Percentiles rank a stretch among this genome's conserved stretches.
Conservation (phyloP, 1,140 invertebrate genomes). For the Gonatopus flavifemur region DNA sequence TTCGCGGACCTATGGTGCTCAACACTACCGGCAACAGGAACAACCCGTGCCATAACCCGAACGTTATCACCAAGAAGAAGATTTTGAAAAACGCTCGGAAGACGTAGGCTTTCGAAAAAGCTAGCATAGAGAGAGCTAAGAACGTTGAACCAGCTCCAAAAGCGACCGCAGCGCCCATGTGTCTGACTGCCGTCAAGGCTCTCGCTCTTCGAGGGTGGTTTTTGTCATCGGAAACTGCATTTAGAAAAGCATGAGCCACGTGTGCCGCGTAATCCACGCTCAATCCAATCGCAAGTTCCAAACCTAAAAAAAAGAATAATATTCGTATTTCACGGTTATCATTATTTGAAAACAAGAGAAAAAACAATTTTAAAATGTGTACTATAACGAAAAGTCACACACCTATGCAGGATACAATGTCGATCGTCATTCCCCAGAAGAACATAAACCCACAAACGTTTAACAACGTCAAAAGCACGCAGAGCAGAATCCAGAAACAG, state of each 20-base stretch:
- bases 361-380: not conserved
- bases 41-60: slow-evolving; percentile 77
- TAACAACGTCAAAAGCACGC: slow-evolving; percentile 75
- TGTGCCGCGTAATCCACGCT: slow-evolving; percentile 89
- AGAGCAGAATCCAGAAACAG: slow-evolving; percentile 77
- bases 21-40: slow-evolving; percentile 75
- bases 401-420: slow-evolving; percentile 82
- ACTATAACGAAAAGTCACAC: slow-evolving; percentile 10
- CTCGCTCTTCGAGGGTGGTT: slow-evolving; percentile 61
- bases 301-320: slow-evolving; percentile 38
- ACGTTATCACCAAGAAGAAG: slow-evolving; percentile 74
- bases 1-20: slow-evolving; percentile 68
- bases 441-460: slow-evolving; percentile 84
- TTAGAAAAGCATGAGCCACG: slow-evolving; percentile 81
- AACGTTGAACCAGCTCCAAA: slow-evolving; percentile 80
- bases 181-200: slow-evolving; percentile 69
- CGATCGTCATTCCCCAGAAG: slow-evolving; percentile 81
- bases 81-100: slow-evolving; percentile 83
- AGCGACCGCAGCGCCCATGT: slow-evolving; percentile 79
- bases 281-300: slow-evolving; percentile 83
- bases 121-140: slow-evolving; percentile 72
- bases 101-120: slow-evolving; percentile 74
- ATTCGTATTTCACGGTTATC: not conserved
- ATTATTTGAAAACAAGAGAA: not conserved
- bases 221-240: slow-evolving; percentile 49